Base-by-base conservation (phyloP, 2,888 invertebrate species). In the Tachystola acroxantha region DNA sequence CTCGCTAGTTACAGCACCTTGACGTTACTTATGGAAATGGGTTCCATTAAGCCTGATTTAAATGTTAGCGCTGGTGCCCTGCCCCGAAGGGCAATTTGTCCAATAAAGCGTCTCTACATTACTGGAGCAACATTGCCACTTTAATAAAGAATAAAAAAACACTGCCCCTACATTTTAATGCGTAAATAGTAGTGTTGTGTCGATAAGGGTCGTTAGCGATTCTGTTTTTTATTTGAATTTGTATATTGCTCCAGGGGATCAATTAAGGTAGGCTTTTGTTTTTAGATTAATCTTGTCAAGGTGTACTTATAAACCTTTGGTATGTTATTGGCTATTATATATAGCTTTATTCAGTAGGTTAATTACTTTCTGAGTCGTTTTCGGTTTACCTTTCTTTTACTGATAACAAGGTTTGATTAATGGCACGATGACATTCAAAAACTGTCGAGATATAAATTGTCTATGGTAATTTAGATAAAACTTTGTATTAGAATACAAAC, bases 31-130 rank as follows among this genome's bases (percentile, higher is more conserved):
- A 79, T 77, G 79, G 75, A 78, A 79, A 80, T 79, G 53, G 60
- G 53, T 24, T 53, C 65, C 73, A 78, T 80, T 81, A 82, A 61
- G 71, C 53, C 64, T 76, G 77, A 85, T 81, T 82, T 82, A 82
- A 84, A 82, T 82, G 76, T 78, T 72, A 77, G 71, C 60, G 65
- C 61, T 74, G 73, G 65, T 67, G 56, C 56, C 55, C 65, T 57
- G 61, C 61, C 64, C 61, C 51, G 34, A 39, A 43, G 51, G 54
- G 72, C 68, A 74, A 80, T 82, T 80, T 77, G 70, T 74, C 59
- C 72, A 70, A 71, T 73, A 70, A 71, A 66, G 57, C 10, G 51
- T 48, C 40, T 36, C 20, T 37, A 50, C 64, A 64, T 71, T 62
- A 67, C 30, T 16, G 53, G 10, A 22, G 22, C 30, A 24, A 30